Evolutionary conservation across 2,797 vertebrate genomes (phyloP).

Genomic region (Sebastes oblongus): DNA sequence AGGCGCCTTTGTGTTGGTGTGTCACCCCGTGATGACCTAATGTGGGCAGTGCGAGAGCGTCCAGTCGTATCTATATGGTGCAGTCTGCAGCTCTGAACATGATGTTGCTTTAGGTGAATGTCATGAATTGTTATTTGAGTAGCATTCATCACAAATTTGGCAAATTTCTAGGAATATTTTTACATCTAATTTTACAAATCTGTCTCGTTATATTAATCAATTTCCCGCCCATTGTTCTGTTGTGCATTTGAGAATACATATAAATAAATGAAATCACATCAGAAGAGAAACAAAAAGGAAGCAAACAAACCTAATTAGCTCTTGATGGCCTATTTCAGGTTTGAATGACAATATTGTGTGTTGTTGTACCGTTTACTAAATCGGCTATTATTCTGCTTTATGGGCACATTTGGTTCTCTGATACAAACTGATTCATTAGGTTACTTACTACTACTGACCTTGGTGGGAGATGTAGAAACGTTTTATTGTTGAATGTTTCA

Average conservation of each 20-base stretch:
- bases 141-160: neutral
- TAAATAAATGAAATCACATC: neutral
- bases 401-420: neutral
- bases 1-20: slow-evolving; percentile 40
- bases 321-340: neutral
- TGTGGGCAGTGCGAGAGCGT: slow-evolving; percentile 22
- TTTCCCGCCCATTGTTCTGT: neutral
- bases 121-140: neutral
- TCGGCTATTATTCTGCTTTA: neutral
- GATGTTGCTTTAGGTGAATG: neutral
- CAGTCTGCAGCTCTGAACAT: neutral
- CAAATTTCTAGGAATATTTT: too few relatives aligned
- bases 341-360: neutral
- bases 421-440: neutral
- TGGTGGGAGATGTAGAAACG: too few relatives aligned
- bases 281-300: neutral
- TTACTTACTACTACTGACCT: rapidly evolving
- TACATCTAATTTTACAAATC: neutral
- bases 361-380: neutral
- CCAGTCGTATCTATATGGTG: neutral
- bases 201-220: neutral
- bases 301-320: neutral
- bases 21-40: slow-evolving; percentile 40
- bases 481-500: too few relatives aligned
- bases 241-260: neutral